phyloP scores from a whole-genome alignment of 1,140 invertebrate genomes.

The Trichonephila inaurata region DNA sequence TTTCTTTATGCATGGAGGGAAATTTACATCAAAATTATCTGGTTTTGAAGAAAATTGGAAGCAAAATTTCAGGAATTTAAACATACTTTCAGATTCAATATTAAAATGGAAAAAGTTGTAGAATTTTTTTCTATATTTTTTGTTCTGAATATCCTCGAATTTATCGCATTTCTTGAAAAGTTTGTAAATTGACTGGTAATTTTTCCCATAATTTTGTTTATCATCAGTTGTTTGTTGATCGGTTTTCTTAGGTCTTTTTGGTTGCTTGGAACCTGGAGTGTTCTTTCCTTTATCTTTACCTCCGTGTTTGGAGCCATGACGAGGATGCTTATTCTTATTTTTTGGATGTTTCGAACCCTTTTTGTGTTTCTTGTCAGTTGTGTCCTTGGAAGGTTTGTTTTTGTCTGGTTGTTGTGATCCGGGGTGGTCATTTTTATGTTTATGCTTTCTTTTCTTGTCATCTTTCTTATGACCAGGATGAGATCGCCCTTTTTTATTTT shows the following conservation, averaged over 20 bases:
- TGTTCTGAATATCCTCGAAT: conserved; percentile 4
- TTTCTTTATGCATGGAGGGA: neutral
- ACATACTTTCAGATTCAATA: neutral
- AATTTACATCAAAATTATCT: neutral
- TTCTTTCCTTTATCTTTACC: neutral
- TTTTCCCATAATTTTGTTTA: neutral
- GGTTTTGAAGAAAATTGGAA: neutral
- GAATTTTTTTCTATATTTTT: neutral
- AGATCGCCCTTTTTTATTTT: neutral
- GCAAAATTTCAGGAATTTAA: neutral
- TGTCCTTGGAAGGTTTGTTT: neutral
- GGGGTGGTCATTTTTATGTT: neutral
- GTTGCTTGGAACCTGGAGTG: neutral
- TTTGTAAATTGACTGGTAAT: neutral
- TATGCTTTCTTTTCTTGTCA: neutral
- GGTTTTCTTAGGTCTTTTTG: neutral
- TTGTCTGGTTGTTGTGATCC: neutral
- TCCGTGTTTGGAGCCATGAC: neutral
- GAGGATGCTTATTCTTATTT: neutral
- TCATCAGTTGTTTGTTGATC: neutral
- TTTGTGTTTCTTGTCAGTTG: too few relatives aligned
- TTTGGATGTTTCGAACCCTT: neutral
- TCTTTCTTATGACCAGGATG: neutral
- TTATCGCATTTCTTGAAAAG: conserved; percentile 6
- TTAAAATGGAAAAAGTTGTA: neutral